Base-by-base conservation (phyloP, 1,140 invertebrate species). In the Achroia grisella region DNA sequence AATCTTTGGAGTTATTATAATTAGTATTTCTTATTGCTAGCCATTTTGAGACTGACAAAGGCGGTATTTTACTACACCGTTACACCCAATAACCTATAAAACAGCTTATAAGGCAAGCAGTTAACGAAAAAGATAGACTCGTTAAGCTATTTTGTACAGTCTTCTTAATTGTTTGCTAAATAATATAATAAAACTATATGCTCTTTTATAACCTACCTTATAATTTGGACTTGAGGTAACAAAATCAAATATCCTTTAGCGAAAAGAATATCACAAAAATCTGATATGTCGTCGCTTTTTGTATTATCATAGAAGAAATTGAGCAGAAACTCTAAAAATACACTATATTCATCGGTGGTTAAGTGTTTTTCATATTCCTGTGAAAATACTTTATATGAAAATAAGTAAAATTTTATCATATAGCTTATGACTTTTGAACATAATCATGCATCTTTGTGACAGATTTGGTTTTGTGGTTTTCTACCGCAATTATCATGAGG, bases 211-310 rank as follows among this genome's bases (percentile, higher is more conserved):
- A 23, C 33, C 48, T 60, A 78, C 80, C 77, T 76, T 5, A 35
- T 33, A 30, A 80, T 70, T 51, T 81, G 75, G 9, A 48, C 53
- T 46, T 75, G 64, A 0, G 80, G 80, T 17, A 84, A 41, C 43
- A 71, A 56, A 10, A 53, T 54, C 2, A 84, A 31, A 39, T 81
- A 84, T 27, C 68, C 68, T 34, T 72, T 81, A 4, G 66, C 60
- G 41, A 71, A 73, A 8, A 84, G 45, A 14, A 65, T 44, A 13
- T 81, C 80, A 34, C 71, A 76, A 34, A 84, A 71, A 13, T 78
- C 62, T 12, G 52, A 5, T 1, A 72, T 11, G 0, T 28, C 36
- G 11, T 63, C 64, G 0, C 50, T 44, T 12, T 64, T 54, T 0
- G 32, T 14, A 17, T 56, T 56, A 23, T 72, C 61, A 8, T 65